Conservation (phyloP, 2,113 vertebrate species). For the Otis tarda region DNA sequence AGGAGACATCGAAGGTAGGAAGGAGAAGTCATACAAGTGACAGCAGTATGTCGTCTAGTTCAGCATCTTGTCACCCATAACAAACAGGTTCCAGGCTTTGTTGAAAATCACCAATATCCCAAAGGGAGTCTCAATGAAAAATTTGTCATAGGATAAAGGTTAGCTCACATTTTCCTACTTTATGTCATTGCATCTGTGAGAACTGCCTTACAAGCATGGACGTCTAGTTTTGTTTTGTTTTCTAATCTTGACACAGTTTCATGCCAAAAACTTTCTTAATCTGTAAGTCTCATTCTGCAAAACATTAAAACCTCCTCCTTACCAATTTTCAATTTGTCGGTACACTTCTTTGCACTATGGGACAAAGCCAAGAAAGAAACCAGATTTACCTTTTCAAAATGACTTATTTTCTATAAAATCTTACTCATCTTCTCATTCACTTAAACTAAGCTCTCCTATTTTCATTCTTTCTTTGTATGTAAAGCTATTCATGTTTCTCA, state of each 20-base stretch:
- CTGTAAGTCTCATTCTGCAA: not conserved
- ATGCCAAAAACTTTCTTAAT: not conserved
- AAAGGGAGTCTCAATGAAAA: not conserved
- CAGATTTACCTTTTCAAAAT: not conserved
- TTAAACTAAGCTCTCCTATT: not conserved
- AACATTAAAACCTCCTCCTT: not conserved
- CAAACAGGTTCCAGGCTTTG: not conserved
- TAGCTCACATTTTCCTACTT: not conserved
- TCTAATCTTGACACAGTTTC: not conserved
- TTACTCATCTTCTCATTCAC: not conserved
- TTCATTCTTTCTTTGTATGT: not conserved
- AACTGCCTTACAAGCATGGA: not conserved
- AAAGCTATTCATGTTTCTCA: not conserved
- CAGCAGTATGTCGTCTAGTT: not conserved
- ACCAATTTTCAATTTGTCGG: not conserved
- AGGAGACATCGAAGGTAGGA: not conserved
- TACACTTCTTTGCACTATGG: not conserved
- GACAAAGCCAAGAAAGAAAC: not conserved
- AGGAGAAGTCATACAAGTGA: not conserved
- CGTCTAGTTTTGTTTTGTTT: not conserved
- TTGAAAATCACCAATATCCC: not conserved
- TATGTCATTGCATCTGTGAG: not conserved
- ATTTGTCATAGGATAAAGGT: not conserved
- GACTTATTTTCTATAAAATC: not conserved
- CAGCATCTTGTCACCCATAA: accelerated